phyloP scores from a whole-genome alignment of 2,888 invertebrate species.

The Noctuana brunneofusca region DNA sequence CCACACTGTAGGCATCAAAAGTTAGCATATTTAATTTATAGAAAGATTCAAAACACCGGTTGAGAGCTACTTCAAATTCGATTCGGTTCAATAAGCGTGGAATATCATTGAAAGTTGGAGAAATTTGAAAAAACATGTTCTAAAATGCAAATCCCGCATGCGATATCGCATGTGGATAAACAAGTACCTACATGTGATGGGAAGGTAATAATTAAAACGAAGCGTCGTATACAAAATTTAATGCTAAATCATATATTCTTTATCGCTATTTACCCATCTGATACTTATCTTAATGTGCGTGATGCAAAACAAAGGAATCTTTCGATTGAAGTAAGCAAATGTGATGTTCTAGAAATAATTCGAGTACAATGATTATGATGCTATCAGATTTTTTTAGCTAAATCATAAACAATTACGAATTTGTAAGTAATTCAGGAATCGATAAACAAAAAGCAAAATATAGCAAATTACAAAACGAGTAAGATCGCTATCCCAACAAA shows the following conservation, averaged over 20 bases:
- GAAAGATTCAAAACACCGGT: background rate
- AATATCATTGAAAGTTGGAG: conserved; percentile 20
- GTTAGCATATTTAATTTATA: too few species aligned
- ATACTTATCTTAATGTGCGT: conserved; percentile 6
- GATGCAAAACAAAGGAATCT: conserved; percentile 8
- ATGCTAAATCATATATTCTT: conserved; percentile 10
- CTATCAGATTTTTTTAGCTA: background rate
- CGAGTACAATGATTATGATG: background rate
- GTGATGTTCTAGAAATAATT: background rate
- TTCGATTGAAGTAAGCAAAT: background rate
- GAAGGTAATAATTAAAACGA: conserved; percentile 20
- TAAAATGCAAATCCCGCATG: conserved; percentile 18
- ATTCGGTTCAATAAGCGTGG: conserved; percentile 6
- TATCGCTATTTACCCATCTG: conserved; percentile 4
- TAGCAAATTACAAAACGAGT: background rate
- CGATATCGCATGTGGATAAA: conserved; percentile 30
- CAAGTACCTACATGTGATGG: conserved; percentile 1
- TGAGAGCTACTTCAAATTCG: background rate
- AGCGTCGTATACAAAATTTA: conserved; percentile 2
- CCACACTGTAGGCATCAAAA: too few species aligned
- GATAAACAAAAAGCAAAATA: background rate
- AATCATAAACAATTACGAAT: background rate
- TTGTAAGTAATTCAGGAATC: background rate
- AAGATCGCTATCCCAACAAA: background rate
- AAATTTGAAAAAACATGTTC: conserved; percentile 17